Evolutionary conservation across 1,140 invertebrate genomes (phyloP), one percentile per base, ranked within the genome.

Genomic region (Rhizoglyphus robini): DNA sequence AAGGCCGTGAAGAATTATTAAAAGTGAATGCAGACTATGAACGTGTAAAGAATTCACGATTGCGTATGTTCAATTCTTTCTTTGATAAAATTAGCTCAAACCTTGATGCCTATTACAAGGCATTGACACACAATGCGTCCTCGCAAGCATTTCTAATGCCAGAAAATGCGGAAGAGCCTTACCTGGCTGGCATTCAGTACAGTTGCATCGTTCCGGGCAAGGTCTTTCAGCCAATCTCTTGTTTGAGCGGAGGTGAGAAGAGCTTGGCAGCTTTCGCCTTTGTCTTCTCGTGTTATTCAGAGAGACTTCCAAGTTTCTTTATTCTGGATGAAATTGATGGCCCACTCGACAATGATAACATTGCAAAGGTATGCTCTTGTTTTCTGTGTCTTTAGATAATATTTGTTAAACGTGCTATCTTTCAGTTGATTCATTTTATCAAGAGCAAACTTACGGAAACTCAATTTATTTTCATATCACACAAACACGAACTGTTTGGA

Each of bases 391-490:
- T 32, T n/a, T n/a, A n/a, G n/a, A n/a, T 23, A 32, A 32, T 25
- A 8, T 54, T 25, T 15, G 8, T 32, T 54, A 32, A 32, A 8
- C 51, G 20, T 11, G 18, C 18, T 41, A 41, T 41, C 18, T 41
- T 41, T 3, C 23, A 51, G 48, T 23, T 51, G 2, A 20, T 51
- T 13, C 13, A 13, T 20, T 51, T 51, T 27, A 20, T 51, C 11
- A 51, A 51, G 23, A 20, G 8, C 1, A 51, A 51, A 3, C 13
- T 2, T 25, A 13, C 48, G 11, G 13, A 3, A 2, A 60, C 58
- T 4, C 58, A 60, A 27, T 60, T 60, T 15, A 60, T 60, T 27
- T 32, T 60, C 18, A 32, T 60, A 27, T 60, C 58, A 32, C 27
- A 29, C 8, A 60, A 60, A 38, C 32, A 15, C 1, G 15, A 60